A percentile compares a stretch with the other conserved stretches of the same genome.
phyloP scores from a whole-genome alignment of 2,888 invertebrate species.

The Hypercompe scribonia region DNA sequence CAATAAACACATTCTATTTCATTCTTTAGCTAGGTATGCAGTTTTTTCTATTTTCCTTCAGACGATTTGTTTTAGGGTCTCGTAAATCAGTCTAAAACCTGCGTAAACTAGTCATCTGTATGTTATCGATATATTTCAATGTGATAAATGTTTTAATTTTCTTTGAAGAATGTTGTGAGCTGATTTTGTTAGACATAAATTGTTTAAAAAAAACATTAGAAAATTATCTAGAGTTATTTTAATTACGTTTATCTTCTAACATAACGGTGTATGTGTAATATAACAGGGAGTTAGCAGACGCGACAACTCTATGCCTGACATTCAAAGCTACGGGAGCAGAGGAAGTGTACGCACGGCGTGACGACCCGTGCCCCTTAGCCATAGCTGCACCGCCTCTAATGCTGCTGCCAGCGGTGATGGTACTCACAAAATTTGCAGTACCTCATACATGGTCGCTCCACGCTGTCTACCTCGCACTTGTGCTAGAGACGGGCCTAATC shows the following conservation, averaged over 20 bases:
- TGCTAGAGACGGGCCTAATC: slow-evolving; percentile 72
- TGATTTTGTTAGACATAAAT: background rate
- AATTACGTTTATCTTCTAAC: background rate
- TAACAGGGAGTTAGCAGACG: slow-evolving; percentile 77
- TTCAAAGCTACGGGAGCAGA: slow-evolving; percentile 75
- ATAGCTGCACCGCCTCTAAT: slow-evolving; percentile 76
- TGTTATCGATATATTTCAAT: slow-evolving; percentile 1
- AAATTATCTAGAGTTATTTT: background rate
- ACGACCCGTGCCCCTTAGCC: slow-evolving; percentile 73
- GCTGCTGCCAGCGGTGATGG: slow-evolving; percentile 76
- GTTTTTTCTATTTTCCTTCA: slow-evolving; percentile 27
- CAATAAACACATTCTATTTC: slow-evolving; percentile 49
- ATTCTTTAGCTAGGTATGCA: slow-evolving; percentile 32
- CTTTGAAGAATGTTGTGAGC: slow-evolving; percentile 6
- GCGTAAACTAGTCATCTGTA: slow-evolving; percentile 10
- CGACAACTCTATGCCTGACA: slow-evolving; percentile 75
- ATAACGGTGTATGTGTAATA: slow-evolving; percentile 13
- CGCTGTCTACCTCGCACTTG: slow-evolving; percentile 71
- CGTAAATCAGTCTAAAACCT: slow-evolving; percentile 23
- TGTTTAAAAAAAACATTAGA: background rate
- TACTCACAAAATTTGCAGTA: slow-evolving; percentile 71
- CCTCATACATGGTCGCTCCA: slow-evolving; percentile 71
- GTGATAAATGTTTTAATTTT: slow-evolving; percentile 6
- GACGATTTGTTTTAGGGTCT: slow-evolving; percentile 21
- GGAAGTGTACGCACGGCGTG: slow-evolving; percentile 67